Evolutionary conservation across 2,113 vertebrate genomes (phyloP).

Genomic region (Salvelinus fontinalis): DNA sequence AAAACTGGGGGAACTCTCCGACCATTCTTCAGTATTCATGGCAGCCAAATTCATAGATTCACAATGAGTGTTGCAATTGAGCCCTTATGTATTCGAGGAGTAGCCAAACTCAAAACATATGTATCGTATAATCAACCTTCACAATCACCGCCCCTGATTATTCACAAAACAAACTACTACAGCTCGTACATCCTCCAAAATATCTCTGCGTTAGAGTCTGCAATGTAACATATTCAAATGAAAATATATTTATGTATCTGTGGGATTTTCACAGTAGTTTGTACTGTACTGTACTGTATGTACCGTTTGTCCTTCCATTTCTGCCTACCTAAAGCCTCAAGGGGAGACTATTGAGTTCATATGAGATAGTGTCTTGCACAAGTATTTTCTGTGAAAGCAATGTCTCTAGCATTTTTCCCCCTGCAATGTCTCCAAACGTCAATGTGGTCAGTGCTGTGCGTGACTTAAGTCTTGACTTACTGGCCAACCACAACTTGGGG

Average conservation of each 20-base stretch:
- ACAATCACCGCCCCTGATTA: constrained; percentile 59
- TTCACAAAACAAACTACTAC: constrained; percentile 73
- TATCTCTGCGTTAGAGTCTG: constrained; percentile 70
- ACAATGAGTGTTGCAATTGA: constrained; percentile 79
- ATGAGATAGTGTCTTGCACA: constrained; percentile 56
- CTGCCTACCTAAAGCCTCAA: constrained; percentile 69
- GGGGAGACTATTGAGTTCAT: constrained; percentile 70
- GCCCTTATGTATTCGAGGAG: constrained; percentile 77
- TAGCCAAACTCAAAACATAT: constrained; percentile 72
- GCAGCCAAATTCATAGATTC: constrained; percentile 75
- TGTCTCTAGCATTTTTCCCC: constrained; percentile 56
- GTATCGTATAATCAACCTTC: constrained; percentile 59
- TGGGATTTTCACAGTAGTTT: constrained; percentile 78
- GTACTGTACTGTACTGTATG: constrained; percentile 69
- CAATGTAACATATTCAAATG: constrained; percentile 78
- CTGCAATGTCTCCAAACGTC: constrained; percentile 58
- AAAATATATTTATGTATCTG: constrained; percentile 80
- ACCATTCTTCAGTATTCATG: constrained; percentile 69
- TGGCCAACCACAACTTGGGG: constrained; percentile 66
- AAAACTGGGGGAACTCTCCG: constrained; percentile 54
- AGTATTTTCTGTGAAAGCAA: constrained; percentile 56
- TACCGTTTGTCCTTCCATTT: constrained; percentile 66
- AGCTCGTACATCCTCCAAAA: constrained; percentile 72
- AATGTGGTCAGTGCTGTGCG: constrained; percentile 61
- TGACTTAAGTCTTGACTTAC: constrained; percentile 62